phyloP scores from a whole-genome alignment of 2,113 vertebrate species.

The Thamnophis sirtalis region DNA sequence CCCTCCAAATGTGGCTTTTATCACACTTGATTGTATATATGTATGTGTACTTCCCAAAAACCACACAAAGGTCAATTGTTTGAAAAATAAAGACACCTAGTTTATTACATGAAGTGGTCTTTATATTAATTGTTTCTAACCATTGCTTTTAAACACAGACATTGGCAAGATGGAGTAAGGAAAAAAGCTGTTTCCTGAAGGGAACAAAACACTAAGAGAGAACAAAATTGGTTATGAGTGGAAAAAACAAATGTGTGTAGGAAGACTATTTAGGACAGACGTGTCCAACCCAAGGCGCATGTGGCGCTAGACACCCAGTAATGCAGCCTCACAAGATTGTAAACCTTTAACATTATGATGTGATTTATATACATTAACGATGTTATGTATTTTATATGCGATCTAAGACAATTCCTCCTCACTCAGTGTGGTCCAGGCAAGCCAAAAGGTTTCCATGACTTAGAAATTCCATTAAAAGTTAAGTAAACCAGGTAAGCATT shows the following conservation, averaged over 20 bases:
- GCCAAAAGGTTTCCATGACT: neutral
- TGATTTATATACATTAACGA: neutral
- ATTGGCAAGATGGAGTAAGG: neutral
- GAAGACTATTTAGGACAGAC: neutral
- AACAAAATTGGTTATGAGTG: neutral
- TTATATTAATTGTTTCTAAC: neutral
- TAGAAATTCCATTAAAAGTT: neutral
- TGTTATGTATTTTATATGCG: neutral
- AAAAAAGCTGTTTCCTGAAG: neutral
- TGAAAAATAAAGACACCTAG: neutral
- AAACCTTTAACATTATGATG: neutral
- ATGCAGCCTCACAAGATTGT: neutral
- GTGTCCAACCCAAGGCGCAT: neutral
- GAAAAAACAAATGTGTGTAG: neutral
- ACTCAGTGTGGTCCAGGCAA: neutral
- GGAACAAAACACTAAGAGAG: neutral
- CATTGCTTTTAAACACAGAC: neutral
- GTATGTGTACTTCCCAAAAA: neutral
- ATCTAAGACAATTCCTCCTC: neutral
- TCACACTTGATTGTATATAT: neutral
- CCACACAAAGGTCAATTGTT: neutral
- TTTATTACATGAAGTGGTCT: neutral
- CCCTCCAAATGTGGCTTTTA: neutral
- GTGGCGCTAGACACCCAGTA: neutral
- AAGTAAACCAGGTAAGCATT: neutral